A percentile compares a stretch with the other conserved stretches of the same genome.
Evolutionary conservation across 1,140 invertebrate genomes (phyloP).

Genomic region (Maniola jurtina): DNA sequence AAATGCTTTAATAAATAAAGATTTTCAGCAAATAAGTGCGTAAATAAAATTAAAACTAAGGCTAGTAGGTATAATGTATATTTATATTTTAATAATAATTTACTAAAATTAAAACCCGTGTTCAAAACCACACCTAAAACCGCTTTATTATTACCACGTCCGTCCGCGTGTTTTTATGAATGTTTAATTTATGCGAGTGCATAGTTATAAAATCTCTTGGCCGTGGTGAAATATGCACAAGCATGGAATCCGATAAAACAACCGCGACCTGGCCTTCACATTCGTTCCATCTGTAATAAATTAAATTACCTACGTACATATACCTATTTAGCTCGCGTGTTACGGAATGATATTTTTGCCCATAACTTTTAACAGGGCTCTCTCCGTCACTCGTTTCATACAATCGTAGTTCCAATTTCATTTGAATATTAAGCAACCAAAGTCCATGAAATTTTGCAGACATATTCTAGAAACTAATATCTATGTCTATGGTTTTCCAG

Average conservation of each 20-base stretch:
- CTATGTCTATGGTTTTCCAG: too few species aligned
- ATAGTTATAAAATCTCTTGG: slow-evolving; percentile 15
- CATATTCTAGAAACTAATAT: too few species aligned
- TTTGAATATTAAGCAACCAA: too few species aligned
- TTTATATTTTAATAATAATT: too few species aligned
- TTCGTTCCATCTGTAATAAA: slow-evolving; percentile 24
- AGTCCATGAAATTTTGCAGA: too few species aligned
- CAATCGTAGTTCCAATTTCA: too few species aligned
- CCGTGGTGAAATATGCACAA: slow-evolving; percentile 17
- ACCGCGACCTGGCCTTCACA: slow-evolving; percentile 21
- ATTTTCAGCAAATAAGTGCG: too few species aligned
- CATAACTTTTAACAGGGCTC: background rate
- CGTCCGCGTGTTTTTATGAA: background rate
- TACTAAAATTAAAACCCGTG: background rate
- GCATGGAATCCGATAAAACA: slow-evolving; percentile 27
- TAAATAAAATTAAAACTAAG: too few species aligned
- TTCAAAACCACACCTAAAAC: background rate
- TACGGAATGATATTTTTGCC: slow-evolving; percentile 8
- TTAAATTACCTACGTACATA: slow-evolving; percentile 2
- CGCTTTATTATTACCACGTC: background rate
- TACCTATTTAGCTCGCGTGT: background rate
- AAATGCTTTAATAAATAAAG: too few species aligned
- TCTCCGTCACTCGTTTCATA: too few species aligned
- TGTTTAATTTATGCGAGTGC: slow-evolving; percentile 6
- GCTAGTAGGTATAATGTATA: too few species aligned